Evolutionary conservation across 2,888 invertebrate species (phyloP).

Genomic region (Drosophila greeni): DNA sequence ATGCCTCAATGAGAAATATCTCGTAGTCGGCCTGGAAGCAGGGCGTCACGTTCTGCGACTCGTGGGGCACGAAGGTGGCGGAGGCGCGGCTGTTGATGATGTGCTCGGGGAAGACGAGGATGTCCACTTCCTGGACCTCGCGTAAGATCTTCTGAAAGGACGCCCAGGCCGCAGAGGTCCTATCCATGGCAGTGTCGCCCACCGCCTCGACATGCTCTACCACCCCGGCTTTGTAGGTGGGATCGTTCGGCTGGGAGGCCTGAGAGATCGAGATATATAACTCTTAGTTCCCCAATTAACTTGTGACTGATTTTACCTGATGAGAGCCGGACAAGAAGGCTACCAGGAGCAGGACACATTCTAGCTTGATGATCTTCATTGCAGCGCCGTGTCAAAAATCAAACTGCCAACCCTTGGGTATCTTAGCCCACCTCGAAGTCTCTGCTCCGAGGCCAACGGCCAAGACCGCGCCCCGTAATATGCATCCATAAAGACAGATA

Average conservation of each 20-base stretch:
- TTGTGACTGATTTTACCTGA: slow-evolving; percentile 4
- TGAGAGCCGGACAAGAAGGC: slow-evolving; percentile 1
- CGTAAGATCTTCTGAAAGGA: slow-evolving; percentile 66
- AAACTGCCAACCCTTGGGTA: slow-evolving; percentile 9
- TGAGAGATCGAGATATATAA: slow-evolving; percentile 5
- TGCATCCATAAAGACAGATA: slow-evolving; percentile 16
- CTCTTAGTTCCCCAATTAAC: not conserved
- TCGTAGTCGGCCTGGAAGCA: slow-evolving; percentile 66
- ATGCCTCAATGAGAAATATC: slow-evolving; percentile 75
- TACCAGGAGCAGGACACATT: not conserved
- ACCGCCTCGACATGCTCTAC: slow-evolving; percentile 81
- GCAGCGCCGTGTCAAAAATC: not conserved
- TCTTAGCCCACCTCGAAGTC: slow-evolving; percentile 13
- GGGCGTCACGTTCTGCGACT: slow-evolving; percentile 69
- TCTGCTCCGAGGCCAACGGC: not conserved
- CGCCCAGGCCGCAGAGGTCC: slow-evolving; percentile 30
- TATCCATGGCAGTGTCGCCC: slow-evolving; percentile 59
- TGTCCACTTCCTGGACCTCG: slow-evolving; percentile 80
- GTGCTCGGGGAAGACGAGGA: slow-evolving; percentile 88
- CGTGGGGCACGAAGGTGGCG: slow-evolving; percentile 76
- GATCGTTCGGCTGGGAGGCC: slow-evolving; percentile 70
- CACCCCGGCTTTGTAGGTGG: slow-evolving; percentile 82
- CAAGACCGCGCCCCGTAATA: slow-evolving; percentile 1
- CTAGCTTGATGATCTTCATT: slow-evolving; percentile 5
- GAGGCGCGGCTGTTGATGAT: slow-evolving; percentile 74